Base-by-base conservation (phyloP, 2,888 invertebrate genomes). In the Therioaphis trifolii region DNA sequence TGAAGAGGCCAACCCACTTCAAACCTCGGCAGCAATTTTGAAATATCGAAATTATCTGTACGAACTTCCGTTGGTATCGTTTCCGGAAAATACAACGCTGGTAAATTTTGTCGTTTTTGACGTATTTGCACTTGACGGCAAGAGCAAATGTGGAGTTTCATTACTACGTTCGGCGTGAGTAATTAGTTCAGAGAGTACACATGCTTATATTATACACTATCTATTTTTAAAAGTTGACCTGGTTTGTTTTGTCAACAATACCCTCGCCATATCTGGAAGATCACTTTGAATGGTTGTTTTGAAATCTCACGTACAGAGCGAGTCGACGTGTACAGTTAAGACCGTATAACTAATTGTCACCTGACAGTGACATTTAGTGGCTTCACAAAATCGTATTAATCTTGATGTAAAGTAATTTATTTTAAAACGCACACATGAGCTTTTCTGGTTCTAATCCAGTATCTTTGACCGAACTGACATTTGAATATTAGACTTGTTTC, bases 221-320 rank as follows among this genome's bases (percentile, higher is more conserved):
- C 29, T 18, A 15, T 55, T 55, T 55, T 55, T 35, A 75, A 61
- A 46, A 76, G 61, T 27, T 61, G 75, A 76, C 75, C 61, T 21
- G 61, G 61, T 46, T 76, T 76, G 40, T 76, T 76, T 76, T 18
- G 75, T 76, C 43, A 27, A 76, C 75, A 76, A 76, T 76, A 61
- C 43, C 43, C 43, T 43, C n/a, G n/a, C 61, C 75, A 43, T 76
- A 61, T 46, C 24, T 76, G 61, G 75, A 61, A 61, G 43, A 75
- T 61, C 55, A 4, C 24, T 43, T 58, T 75, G 24, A 61, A 61
- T 27, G 75, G 43, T 27, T 2, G 75, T 61, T 61, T 76, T 7
- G 27, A 76, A 61, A 76, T 61, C n/a, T 58, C 58, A 29, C 29
- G n/a, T 18, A 43, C 7, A 12, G 35, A 7, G 15, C 18, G 43